Conservation (phyloP, 2,113 vertebrate species). For the Arenaria interpres region DNA sequence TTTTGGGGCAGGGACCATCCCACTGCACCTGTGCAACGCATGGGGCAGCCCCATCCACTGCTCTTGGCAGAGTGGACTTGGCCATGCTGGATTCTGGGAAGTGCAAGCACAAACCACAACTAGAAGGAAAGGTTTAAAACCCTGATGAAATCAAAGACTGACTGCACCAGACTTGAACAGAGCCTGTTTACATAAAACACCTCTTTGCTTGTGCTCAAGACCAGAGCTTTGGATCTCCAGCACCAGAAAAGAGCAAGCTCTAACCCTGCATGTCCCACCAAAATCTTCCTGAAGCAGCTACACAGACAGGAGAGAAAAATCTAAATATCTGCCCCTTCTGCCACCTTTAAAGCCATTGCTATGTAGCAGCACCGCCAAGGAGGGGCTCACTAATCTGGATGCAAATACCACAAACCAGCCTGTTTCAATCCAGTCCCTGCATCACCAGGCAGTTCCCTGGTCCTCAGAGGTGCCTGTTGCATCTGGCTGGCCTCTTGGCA, state of each 20-base stretch:
- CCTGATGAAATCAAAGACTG: background rate
- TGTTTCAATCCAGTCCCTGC: background rate
- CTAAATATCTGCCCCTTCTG: background rate
- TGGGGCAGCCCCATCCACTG: accelerated
- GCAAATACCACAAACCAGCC: background rate
- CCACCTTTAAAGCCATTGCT: background rate
- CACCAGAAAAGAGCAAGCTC: background rate
- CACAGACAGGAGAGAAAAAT: background rate
- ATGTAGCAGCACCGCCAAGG: background rate
- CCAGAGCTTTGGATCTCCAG: background rate
- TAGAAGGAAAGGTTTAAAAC: background rate
- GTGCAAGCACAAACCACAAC: background rate
- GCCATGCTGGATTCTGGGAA: background rate
- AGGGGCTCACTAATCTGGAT: background rate
- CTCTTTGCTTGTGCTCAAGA: background rate
- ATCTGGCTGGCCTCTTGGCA: background rate
- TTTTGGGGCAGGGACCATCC: background rate
- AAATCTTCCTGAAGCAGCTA: background rate
- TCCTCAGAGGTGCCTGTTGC: background rate
- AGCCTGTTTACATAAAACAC: background rate
- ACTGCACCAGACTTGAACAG: background rate
- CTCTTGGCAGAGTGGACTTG: background rate
- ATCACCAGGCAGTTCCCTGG: background rate
- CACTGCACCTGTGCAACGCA: background rate
- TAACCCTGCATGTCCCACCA: background rate